Evolutionary conservation across 1,140 invertebrate genomes (phyloP), one percentile per base, ranked within the genome.

Genomic region (Tribolium madens): DNA sequence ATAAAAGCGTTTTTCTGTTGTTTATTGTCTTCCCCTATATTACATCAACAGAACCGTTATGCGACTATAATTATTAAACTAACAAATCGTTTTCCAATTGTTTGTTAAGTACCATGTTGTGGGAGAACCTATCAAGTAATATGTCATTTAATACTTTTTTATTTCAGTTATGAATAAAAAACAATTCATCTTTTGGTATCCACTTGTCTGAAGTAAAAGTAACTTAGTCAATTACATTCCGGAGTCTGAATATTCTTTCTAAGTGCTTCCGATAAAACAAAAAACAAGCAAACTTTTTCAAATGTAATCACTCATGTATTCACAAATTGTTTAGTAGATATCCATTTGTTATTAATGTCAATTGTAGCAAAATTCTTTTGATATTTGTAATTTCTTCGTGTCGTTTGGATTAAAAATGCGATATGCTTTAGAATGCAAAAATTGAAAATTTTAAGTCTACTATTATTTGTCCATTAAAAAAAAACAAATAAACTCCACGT

Each of bases 381-480:
- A 26, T 26, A 26, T 26, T 26, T 26, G 21, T 26, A 26, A 26
- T 26, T 26, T 26, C 21, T 4, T 4, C 1, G 21, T 26, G 21
- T 26, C 21, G 21, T 26, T 26, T 4, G 21, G 21, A 26, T 26
- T 26, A 26, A 26, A 42, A 42, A 42, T 42, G 5, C n/a, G 36
- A 7, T 9, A n/a, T 50, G 6, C 14, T 57, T 57, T 57, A 13
- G 14, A 14, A 17, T 14, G 13, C 12, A 9, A 17, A 15, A 53
- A 53, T 14, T 53, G 50, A 53, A 53, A 53, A 13, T 53, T 53
- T n/a, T 2, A 53, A 53, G 50, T 53, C 50, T 17, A 26, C 52
- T 18, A 57, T 57, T 57, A 57, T 57, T 57, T 57, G 21, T 21
- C 52, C 52, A 57, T 57, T 57, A 57, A 10, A 10, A 57, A 21